A percentile compares a stretch with the other conserved stretches of the same genome.
phyloP scores from a whole-genome alignment of 1,140 invertebrate genomes.

The Triops longicaudatus region DNA sequence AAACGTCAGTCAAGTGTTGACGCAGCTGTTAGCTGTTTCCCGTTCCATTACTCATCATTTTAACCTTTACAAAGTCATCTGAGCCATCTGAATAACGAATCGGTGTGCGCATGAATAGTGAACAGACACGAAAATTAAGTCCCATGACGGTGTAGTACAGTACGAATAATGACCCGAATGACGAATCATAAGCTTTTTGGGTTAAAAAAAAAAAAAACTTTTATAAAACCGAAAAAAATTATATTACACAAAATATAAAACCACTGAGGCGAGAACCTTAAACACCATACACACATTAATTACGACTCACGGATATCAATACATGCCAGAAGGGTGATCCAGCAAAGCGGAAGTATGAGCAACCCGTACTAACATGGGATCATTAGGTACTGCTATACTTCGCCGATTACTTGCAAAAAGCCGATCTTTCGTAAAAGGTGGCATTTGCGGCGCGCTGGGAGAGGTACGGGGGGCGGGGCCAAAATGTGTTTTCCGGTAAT shows the following conservation, averaged over 20 bases:
- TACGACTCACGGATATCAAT: neutral
- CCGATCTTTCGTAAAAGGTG: conserved; percentile 25
- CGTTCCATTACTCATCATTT: no score
- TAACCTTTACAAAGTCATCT: no score
- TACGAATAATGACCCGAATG: neutral
- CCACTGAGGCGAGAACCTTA: neutral
- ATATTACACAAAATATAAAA: conserved; percentile 15
- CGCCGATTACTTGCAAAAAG: neutral
- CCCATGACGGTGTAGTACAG: neutral
- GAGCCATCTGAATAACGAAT: no score
- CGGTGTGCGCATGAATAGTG: no score
- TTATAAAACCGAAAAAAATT: neutral
- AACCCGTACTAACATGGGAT: neutral
- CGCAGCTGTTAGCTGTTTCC: no score
- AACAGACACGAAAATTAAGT: neutral
- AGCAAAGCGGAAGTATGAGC: conserved; percentile 20
- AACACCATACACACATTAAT: neutral
- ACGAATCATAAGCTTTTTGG: no score
- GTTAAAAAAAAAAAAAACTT: no score
- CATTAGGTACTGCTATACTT: neutral
- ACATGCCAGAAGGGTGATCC: conserved; percentile 28
- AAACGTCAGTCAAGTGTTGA: no score
- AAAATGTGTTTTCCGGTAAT: conserved; percentile 25
- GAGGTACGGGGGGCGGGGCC: conserved; percentile 16
- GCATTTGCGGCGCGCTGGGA: conserved; percentile 20